Percentiles rank a stretch among this genome's conserved stretches.
Conservation (phyloP, 2,888 invertebrate genomes). For the Anorthoa munda region DNA sequence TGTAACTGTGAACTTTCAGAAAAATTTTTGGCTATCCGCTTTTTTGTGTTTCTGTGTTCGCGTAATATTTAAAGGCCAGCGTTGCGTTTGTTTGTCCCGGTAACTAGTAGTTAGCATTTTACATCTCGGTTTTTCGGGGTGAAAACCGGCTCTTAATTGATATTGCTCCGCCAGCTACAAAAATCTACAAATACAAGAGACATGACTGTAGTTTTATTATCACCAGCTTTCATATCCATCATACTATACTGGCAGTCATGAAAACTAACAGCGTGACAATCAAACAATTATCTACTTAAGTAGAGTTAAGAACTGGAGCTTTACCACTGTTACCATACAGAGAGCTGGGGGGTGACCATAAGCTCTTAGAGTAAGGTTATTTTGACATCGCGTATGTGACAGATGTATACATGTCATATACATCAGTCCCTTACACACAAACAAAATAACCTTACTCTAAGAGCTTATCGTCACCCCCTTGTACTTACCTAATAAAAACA, state of each 20-base stretch:
- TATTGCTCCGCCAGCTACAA: too few species aligned
- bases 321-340: not conserved
- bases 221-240: not conserved
- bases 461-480: too few species aligned
- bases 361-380: too few species aligned
- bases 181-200: too few species aligned
- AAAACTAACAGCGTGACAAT: too few species aligned
- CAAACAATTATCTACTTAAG: too few species aligned
- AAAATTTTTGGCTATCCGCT: slow-evolving; percentile 24
- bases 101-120: not conserved
- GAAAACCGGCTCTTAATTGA: not conserved
- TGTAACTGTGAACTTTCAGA: slow-evolving; percentile 24
- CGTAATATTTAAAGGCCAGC: slow-evolving; percentile 10
- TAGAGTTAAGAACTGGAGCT: not conserved
- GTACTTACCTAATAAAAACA: not conserved
- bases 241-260: too few species aligned
- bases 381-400: too few species aligned
- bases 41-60: slow-evolving; percentile 11
- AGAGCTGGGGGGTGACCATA: too few species aligned
- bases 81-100: slow-evolving; percentile 23
- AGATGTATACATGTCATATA: too few species aligned
- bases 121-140: not conserved
- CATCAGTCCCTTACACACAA: too few species aligned
- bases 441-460: too few species aligned
- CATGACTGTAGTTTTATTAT: not conserved